Percentiles rank a stretch among this genome's conserved stretches.
These are phyloP conservation scores for Oncorhynchus keta DNA, from an alignment of 2,113 vertebrate species.

Conservation along the genomic window DNA sequence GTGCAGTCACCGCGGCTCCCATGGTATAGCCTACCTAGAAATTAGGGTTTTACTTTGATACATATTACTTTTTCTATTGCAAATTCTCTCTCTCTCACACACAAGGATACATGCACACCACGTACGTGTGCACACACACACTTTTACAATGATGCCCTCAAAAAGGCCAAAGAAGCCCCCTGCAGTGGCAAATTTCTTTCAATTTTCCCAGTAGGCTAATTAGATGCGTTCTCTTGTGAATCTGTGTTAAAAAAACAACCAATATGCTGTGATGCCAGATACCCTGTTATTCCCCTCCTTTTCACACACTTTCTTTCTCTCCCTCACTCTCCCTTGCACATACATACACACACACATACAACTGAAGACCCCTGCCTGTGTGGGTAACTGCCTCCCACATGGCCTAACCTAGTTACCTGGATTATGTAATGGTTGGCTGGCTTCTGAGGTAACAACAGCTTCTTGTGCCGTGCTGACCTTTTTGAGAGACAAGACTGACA, in stretches of 20 bases:
- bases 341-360: slow-evolving; percentile 28
- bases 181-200: neutral
- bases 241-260: neutral
- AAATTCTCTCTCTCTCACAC: neutral
- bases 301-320: neutral
- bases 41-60: neutral
- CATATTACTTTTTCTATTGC: neutral
- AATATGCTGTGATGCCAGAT: neutral
- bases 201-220: neutral
- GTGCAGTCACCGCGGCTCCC: neutral
- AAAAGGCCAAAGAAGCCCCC: neutral
- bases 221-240: neutral
- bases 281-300: neutral
- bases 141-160: neutral
- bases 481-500: slow-evolving; percentile 29
- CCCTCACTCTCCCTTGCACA: slow-evolving; percentile 35
- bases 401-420: slow-evolving; percentile 26
- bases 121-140: neutral
- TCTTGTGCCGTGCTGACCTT: slow-evolving; percentile 47
- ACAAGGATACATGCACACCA: neutral
- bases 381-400: neutral
- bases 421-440: slow-evolving; percentile 35
- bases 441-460: slow-evolving; percentile 28
- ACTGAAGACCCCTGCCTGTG: neutral
- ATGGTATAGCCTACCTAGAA: neutral